Percentiles rank a stretch among this genome's conserved stretches.
phyloP scores from a whole-genome alignment of 23 tunicate species.

The Ciona savignyi region DNA sequence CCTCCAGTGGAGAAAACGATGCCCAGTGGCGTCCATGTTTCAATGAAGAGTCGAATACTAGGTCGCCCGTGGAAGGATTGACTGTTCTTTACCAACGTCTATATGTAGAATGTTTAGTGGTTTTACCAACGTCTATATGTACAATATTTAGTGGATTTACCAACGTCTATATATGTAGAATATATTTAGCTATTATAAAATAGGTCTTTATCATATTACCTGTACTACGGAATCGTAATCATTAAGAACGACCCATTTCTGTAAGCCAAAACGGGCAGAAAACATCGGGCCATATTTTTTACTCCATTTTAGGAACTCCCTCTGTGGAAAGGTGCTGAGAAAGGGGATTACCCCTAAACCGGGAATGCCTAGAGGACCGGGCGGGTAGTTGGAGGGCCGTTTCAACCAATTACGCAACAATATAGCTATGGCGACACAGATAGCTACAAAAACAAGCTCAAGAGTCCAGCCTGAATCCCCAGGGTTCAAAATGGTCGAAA shows the following conservation, averaged over 20 bases:
- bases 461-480: no score
- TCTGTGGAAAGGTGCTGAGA: conserved; percentile 12
- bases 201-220: no score
- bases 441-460: no score
- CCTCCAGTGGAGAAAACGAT: no score
- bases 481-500: no score
- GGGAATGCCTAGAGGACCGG: conserved; percentile 16
- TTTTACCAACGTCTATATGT: no score
- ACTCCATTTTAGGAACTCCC: conserved; percentile 10
- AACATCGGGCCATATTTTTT: conserved; percentile 21
- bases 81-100: conserved; percentile 4
- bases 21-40: no score
- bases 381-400: conserved; percentile 6
- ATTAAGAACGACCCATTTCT: conserved; percentile 11
- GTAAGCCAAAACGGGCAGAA: conserved; percentile 10
- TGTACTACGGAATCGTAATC: conserved; percentile 7
- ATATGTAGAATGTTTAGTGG: not conserved
- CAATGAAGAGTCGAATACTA: not conserved
- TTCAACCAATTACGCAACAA: conserved; percentile 2
- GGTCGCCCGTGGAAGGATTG: not conserved
- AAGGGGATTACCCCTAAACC: conserved; percentile 13
- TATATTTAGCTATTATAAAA: no score
- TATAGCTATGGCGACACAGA: no score
- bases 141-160: no score
- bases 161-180: no score